Base-by-base conservation (phyloP, 2,888 invertebrate genomes). In the Ceriagrion tenellum region DNA sequence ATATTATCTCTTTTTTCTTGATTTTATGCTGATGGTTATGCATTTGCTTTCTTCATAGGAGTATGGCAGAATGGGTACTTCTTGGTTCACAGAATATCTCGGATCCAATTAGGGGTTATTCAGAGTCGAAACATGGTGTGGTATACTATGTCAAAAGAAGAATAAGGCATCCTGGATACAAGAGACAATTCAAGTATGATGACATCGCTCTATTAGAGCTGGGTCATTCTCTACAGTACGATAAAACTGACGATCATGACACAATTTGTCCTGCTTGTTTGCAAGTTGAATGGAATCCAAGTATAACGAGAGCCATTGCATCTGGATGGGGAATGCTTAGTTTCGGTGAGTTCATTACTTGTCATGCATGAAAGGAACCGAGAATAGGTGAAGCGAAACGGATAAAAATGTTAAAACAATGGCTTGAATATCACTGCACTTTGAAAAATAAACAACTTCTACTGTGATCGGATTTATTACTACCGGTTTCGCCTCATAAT, bases 201-300 rank as follows among this genome's bases (percentile, higher is more conserved):
- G 98, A 98, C 96, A 98, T 98, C 95, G 98, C 98, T 0, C 96
- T 98, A 0, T 95, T 98, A 0, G 97, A 97, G 96, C 35, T 88
- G 20, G 88, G 88, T 30, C 88, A 30, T 20, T 35, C 88, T 30
- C 96, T 98, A 81, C 96, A 96, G 0, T 96, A 96, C 0, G 95
- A 95, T 88, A 96, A 97, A 0, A 95, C 88, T 20, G 95, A 95
- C 95, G 95, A 2, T 18, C 20, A 26, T 12, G 40, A 3, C 13
- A 81, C 1, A 3, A 95, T 95, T 12, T 35, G 81, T 47, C 88
- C 95, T 4, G 95, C 95, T 55, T 95, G 95, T 20, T 88, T 95
- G 93, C 40, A 88, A 30, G 40, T 47, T n/a, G 95, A 55, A 13
- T 95, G 96, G 23, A 26, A 47, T 69, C 23, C 95, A 35, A 95